Evolutionary conservation across 2,888 invertebrate genomes (phyloP), one percentile per base, ranked within the genome.

Genomic region (Sphecodes monilicornis): DNA sequence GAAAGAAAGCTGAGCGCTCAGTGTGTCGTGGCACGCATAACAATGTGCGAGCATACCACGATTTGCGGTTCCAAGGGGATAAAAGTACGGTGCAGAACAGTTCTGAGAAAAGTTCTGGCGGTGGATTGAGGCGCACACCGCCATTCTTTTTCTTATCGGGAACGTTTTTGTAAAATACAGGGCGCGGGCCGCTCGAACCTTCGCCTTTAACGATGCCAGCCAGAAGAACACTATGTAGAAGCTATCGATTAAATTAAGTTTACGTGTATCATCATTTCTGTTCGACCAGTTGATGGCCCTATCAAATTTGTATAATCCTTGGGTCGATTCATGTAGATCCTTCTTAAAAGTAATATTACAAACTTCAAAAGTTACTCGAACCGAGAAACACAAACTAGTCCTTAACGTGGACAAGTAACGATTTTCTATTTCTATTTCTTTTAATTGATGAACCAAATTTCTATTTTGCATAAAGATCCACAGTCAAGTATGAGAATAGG

Each of bases 31-130:
- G 72, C 71, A 46, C 80, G 86, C 86, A 86, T 86, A 86, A 86
- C 82, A 86, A 86, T 86, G 77, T 18, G 60, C 79, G 50, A 72
- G 85, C 85, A 85, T 82, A 80, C 86, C 82, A 76, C 72, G 79
- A 77, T 82, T 78, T 75, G 79, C 77, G 82, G 74, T 79, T 73
- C 36, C 76, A 76, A 50, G 64, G 60, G 76, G 64, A 85, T 76
- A 79, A 82, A 82, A 82, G 75, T 69, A 36, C 80, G 74, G 80
- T 77, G 86, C 76, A 80, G 82, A 83, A 82, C 70, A 73, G 66
- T 86, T 86, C 86, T 79, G 41, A 83, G 86, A 86, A 86, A 79
- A 84, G 76, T 80, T 85, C 79, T 76, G 76, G 39, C 85, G n/a
- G 57, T 69, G 69, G 73, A 76, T 73, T 73, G 60, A 16, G 22